Base-by-base conservation (phyloP, 2,888 invertebrate species). In the Myopa testacea region DNA sequence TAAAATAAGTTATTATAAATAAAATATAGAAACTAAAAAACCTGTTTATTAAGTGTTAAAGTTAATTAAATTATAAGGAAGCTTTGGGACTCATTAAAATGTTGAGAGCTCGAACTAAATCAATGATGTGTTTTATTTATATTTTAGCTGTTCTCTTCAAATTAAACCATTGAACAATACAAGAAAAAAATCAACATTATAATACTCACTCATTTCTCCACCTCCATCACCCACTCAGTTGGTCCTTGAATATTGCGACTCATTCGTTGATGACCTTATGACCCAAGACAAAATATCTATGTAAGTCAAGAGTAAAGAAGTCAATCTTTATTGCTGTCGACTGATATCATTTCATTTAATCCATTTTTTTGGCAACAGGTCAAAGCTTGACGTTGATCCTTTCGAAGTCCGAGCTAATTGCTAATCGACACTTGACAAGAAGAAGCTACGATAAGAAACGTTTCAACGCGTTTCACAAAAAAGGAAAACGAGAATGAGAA, bases 281-380 rank as follows among this genome's bases (percentile, higher is more conserved):
- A 45, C 7, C 45, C 45, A 45, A 45, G 45, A 8, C 6, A 45
- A 45, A 8, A 45, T 45, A 45, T 45, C 45, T 1, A 1, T 10
- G 10, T 6, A 45, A 45, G 45, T 8, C 6, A 45, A 10, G 45
- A 45, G 45, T 45, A 3, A 45, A 45, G 45, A 62, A 52, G 75
- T 37, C 50, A 58, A 75, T 67, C 67, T 75, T 75, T 75, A 75
- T 75, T 75, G 67, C 58, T 68, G 38, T 75, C 68, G 75, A 68
- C 68, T 75, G 75, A 75, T 75, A 75, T 75, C 75, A 50, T 62
- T 68, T 67, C 37, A 1, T 45, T 55, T 75, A 68, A 75, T 68
- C 52, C 58, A 67, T 67, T 67, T 63, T 50, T 75, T 75, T 58
- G 67, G 67, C 67, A 75, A 68, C 75, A 75, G 67, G 68, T 75